These are phyloP conservation scores for Cyclura pinguis DNA, from an alignment of 2,797 vertebrate species.

Conservation along the genomic window DNA sequence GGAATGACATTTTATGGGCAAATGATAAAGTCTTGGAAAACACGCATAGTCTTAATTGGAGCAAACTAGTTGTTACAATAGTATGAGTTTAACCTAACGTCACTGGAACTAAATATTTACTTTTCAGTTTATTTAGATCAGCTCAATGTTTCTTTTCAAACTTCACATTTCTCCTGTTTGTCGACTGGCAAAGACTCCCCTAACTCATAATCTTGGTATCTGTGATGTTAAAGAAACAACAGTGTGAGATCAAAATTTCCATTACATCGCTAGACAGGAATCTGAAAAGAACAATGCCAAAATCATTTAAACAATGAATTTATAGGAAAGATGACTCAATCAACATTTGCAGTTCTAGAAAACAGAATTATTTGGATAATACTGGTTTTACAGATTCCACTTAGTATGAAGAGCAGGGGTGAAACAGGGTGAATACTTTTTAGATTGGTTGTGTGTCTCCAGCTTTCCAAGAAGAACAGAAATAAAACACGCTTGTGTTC, in stretches of 20 bases:
- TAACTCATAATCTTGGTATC: conserved; percentile 75
- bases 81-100: conserved; percentile 67
- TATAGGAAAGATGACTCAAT: conserved; percentile 85
- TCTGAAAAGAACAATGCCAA: conserved; percentile 83
- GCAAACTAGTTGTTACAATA: conserved; percentile 68
- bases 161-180: conserved; percentile 70
- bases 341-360: conserved; percentile 77
- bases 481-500: conserved; percentile 38
- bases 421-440: conserved; percentile 56
- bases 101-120: conserved; percentile 77
- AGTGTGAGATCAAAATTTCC: conserved; percentile 83
- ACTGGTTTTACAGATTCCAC: conserved; percentile 60
- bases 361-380: conserved; percentile 74
- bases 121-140: conserved; percentile 71
- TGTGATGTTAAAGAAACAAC: conserved; percentile 81
- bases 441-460: conserved; percentile 34
- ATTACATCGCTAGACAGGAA: conserved; percentile 81
- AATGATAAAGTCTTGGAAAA: conserved; percentile 59
- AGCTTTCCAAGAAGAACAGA: conserved; percentile 31
- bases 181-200: conserved; percentile 58
- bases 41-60: conserved; percentile 65
- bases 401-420: conserved; percentile 32
- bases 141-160: conserved; percentile 69
- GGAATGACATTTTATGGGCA: conserved; percentile 61
- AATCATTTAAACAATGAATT: conserved; percentile 82